phyloP scores from a whole-genome alignment of 2,888 invertebrate species.

The Ptilodon capucinus region DNA sequence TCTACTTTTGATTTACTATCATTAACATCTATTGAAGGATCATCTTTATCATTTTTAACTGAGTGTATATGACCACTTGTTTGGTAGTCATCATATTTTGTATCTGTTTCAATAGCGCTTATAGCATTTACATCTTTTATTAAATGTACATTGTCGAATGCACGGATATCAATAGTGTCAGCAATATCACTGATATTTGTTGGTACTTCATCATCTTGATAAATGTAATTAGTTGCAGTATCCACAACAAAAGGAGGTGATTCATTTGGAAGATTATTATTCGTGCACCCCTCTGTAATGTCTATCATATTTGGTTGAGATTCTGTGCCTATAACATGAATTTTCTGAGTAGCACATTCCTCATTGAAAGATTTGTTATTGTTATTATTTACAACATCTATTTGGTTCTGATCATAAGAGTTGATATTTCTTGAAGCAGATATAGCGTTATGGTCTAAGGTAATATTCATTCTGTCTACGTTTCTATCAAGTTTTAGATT shows the following conservation, averaged over 20 bases:
- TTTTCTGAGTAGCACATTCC: not conserved
- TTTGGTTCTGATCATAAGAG: not conserved
- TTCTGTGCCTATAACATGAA: not conserved
- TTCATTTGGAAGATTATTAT: not conserved
- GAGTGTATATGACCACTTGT: not conserved
- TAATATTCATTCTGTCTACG: not conserved
- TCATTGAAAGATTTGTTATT: not conserved
- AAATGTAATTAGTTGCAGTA: not conserved
- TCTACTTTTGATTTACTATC: not conserved
- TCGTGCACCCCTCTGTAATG: not conserved
- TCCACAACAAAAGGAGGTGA: not conserved
- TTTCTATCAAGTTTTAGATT: not conserved
- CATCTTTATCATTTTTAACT: not conserved
- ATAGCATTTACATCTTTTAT: not conserved
- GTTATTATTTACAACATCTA: not conserved
- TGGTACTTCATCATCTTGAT: not conserved
- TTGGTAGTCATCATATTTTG: not conserved
- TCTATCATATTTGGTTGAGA: not conserved
- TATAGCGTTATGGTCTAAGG: not conserved
- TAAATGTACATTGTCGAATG: not conserved
- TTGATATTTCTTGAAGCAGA: not conserved
- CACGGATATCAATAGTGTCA: not conserved
- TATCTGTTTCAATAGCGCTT: not conserved
- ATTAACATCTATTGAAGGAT: not conserved
- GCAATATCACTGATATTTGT: not conserved